Conservation (phyloP, 1,140 invertebrate genomes). For the Drepana arcuata region DNA sequence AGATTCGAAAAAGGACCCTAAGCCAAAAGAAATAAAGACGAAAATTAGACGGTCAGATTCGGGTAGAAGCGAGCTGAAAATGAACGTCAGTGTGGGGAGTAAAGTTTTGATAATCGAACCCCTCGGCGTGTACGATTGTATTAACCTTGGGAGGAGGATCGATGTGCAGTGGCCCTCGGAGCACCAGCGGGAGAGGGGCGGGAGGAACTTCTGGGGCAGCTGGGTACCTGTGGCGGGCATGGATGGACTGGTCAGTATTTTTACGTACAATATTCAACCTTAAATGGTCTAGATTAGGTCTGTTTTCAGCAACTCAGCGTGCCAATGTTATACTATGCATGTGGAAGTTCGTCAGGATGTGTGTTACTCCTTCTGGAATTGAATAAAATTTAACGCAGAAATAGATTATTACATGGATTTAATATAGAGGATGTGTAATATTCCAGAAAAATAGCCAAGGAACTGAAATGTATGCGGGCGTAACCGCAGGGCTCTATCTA, state of each 20-base stretch:
- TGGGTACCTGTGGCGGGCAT: constrained; percentile 93
- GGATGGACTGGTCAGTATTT: constrained; percentile 82
- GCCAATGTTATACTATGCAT: too few species aligned
- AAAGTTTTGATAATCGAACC: constrained; percentile 74
- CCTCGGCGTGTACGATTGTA: constrained; percentile 84
- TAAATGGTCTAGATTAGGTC: too few species aligned
- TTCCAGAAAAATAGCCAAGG: too few species aligned
- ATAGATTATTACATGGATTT: too few species aligned
- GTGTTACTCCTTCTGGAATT: too few species aligned
- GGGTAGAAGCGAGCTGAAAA: constrained; percentile 69
- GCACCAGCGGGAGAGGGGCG: constrained; percentile 86
- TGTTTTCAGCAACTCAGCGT: too few species aligned
- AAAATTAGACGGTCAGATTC: constrained; percentile 64
- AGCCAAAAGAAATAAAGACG: constrained; percentile 52
- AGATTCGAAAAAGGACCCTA: constrained; percentile 50
- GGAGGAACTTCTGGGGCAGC: constrained; percentile 88
- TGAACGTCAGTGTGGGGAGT: constrained; percentile 59
- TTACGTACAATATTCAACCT: too few species aligned
- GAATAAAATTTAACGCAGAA: too few species aligned
- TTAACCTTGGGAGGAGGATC: constrained; percentile 89
- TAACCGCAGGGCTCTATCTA: too few species aligned
- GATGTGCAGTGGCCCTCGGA: constrained; percentile 95
- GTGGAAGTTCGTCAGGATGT: too few species aligned
- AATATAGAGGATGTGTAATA: too few species aligned
- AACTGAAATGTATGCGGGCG: too few species aligned